Evolutionary conservation across 2,113 vertebrate genomes (phyloP).

Genomic region (Charadrius vociferus): DNA sequence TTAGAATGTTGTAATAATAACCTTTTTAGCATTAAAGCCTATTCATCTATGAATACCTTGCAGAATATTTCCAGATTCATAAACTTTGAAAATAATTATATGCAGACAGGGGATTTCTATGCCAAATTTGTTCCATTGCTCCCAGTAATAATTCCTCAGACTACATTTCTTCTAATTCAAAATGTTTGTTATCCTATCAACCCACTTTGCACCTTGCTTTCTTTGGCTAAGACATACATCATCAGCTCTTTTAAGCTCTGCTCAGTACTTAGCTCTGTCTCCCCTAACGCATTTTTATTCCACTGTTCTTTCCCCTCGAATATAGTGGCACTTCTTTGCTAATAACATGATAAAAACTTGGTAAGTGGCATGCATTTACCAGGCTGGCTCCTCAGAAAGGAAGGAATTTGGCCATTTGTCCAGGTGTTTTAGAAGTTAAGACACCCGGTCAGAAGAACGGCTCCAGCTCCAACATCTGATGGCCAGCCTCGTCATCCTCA

Average conservation of each 20-base stretch:
- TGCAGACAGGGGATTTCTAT: not conserved
- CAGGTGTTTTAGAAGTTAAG: not conserved
- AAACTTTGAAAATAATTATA: not conserved
- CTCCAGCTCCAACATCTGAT: not conserved
- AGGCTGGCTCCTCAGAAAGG: not conserved
- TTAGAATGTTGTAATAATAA: not conserved
- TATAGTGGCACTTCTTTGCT: not conserved
- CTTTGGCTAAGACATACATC: not conserved
- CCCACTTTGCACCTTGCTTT: not conserved
- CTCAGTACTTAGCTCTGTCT: not conserved
- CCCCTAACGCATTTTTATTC: not conserved
- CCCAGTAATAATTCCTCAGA: not conserved
- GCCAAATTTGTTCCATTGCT: not conserved
- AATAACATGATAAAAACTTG: not conserved
- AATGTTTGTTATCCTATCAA: not conserved
- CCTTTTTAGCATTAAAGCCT: not conserved
- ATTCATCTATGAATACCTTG: not conserved
- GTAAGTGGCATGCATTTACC: not conserved
- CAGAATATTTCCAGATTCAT: not conserved
- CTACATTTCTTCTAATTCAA: not conserved
- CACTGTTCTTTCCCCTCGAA: not conserved
- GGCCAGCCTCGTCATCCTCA: not conserved
- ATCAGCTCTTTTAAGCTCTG: not conserved
- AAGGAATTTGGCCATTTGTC: not conserved
- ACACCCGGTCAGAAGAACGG: not conserved